Conservation (phyloP, 2,888 invertebrate species). For the Clusia tigrina region DNA sequence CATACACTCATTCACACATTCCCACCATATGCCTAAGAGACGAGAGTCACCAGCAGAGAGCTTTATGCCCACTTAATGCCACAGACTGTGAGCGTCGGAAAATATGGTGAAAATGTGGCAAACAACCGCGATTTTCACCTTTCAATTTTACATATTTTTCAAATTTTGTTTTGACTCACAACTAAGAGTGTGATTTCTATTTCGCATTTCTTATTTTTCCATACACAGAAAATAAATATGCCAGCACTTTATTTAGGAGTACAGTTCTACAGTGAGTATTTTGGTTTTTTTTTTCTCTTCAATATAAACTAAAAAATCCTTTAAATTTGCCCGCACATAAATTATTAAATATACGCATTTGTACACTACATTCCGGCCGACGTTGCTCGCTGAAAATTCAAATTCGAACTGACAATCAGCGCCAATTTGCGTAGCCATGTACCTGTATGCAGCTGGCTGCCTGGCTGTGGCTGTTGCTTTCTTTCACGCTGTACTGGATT, state of each 20-base stretch:
- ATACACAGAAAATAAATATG: no score
- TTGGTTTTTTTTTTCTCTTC: constrained; percentile 16
- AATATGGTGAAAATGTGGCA: background rate
- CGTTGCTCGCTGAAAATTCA: constrained; percentile 49
- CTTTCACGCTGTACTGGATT: constrained; percentile 34
- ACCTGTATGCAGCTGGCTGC: background rate
- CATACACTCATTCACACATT: constrained; percentile 28
- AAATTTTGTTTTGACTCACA: constrained; percentile 23
- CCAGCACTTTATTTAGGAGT: constrained; percentile 21
- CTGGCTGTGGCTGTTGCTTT: constrained; percentile 22
- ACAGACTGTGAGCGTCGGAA: constrained; percentile 25
- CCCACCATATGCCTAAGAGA: constrained; percentile 14
- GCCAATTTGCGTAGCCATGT: background rate
- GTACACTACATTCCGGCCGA: constrained; percentile 30
- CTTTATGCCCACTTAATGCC: constrained; percentile 47
- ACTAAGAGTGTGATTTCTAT: constrained; percentile 2
- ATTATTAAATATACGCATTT: constrained; percentile 1
- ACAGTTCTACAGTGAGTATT: constrained; percentile 16
- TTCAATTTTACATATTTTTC: constrained; percentile 22
- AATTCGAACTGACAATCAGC: constrained; percentile 49
- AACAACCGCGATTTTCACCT: constrained; percentile 30
- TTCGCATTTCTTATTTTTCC: constrained; percentile 10
- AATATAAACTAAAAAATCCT: constrained; percentile 40
- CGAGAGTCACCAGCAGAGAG: constrained; percentile 37
- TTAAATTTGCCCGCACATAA: constrained; percentile 34